Conservation (phyloP, 2,113 vertebrate species). For the Scomber scombrus region DNA sequence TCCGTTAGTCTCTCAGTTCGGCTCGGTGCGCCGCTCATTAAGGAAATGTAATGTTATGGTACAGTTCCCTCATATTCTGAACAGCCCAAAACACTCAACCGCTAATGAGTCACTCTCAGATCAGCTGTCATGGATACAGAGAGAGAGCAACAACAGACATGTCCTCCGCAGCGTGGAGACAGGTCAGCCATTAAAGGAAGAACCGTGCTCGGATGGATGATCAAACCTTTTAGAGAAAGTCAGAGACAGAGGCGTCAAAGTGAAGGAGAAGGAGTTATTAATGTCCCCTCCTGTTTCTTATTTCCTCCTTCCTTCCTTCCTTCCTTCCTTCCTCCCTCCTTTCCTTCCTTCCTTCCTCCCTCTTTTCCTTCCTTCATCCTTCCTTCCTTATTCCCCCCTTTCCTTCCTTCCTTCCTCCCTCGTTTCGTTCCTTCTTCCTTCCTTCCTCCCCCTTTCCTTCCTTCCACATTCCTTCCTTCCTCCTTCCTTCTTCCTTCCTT, state of each 20-base stretch:
- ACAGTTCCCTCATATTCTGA: conserved; percentile 14
- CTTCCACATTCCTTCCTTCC: no score
- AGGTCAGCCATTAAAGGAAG: conserved; percentile 59
- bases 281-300: no score
- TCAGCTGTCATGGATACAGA: conserved; percentile 59
- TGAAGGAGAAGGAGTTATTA: not conserved
- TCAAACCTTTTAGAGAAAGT: conserved; percentile 42
- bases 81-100: not conserved
- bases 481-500: no score
- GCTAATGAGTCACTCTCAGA: conserved; percentile 23
- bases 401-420: no score
- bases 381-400: no score
- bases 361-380: no score
- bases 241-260: not conserved
- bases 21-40: conserved; percentile 16
- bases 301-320: no score
- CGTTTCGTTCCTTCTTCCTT: no score
- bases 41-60: conserved; percentile 19
- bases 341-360: no score
- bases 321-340: no score
- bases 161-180: conserved; percentile 17
- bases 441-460: no score
- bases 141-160: conserved; percentile 36
- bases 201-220: conserved; percentile 30
- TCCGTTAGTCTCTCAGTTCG: not conserved